Evolutionary conservation across 2,888 invertebrate genomes (phyloP).

Genomic region (Tenthredo mesomela): DNA sequence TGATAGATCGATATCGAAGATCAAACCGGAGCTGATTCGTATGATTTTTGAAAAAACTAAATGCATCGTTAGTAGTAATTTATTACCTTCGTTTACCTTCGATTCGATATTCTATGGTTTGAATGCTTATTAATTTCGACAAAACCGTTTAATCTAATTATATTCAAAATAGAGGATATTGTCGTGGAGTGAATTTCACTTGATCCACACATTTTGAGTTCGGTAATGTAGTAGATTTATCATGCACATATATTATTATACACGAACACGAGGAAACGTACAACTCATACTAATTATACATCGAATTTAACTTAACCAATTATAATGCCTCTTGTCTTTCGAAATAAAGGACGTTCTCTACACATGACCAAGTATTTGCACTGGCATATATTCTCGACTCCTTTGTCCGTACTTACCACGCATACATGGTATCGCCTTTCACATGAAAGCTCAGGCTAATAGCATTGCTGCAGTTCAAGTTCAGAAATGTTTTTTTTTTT

Average conservation of each 20-base stretch:
- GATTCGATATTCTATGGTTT: neutral
- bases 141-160: neutral
- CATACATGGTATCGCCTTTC: neutral
- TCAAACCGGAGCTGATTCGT: neutral
- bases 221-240: neutral
- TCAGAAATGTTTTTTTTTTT: neutral
- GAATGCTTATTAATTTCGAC: neutral
- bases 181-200: neutral
- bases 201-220: neutral
- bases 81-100: neutral
- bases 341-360: neutral
- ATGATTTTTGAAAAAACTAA: neutral
- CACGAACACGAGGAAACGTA: neutral
- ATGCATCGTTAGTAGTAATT: neutral
- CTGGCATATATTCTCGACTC: neutral
- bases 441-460: neutral
- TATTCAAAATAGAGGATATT: neutral
- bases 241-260: neutral
- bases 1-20: neutral
- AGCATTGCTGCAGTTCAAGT: neutral
- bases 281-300: conserved; percentile 17
- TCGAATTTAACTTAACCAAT: conserved; percentile 27
- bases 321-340: conserved; percentile 4
- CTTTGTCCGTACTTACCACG: neutral
- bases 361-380: neutral